Evolutionary conservation across 2,113 vertebrate genomes (phyloP).

Genomic region (Dermatemys mawii): DNA sequence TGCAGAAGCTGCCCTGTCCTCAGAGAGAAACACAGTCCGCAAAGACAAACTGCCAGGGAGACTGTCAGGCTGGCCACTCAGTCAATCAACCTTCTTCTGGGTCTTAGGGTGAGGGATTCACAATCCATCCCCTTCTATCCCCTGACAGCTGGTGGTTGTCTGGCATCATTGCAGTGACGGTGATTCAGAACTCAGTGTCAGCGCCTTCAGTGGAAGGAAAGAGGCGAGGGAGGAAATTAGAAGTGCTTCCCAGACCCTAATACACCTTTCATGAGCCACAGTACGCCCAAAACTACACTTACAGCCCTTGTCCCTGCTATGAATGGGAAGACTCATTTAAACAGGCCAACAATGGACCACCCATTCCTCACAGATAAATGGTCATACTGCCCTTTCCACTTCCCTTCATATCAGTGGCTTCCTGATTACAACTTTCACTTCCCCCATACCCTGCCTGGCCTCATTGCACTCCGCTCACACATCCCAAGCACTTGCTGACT

Average conservation of each 20-base stretch:
- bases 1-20: fast-evolving
- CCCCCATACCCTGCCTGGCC: background rate
- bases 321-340: background rate
- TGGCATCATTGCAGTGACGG: background rate
- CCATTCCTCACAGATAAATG: background rate
- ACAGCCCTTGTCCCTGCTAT: background rate
- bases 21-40: background rate
- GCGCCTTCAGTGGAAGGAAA: background rate
- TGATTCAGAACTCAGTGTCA: background rate
- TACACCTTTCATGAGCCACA: background rate
- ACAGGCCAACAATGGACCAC: background rate
- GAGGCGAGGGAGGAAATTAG: background rate
- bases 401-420: background rate
- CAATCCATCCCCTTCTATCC: background rate
- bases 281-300: background rate
- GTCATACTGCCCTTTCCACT: background rate
- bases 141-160: fast-evolving
- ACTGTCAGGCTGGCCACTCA: background rate
- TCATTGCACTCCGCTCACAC: background rate
- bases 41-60: fast-evolving
- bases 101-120: background rate
- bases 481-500: fast-evolving
- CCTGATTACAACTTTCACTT: background rate
- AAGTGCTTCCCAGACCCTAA: background rate
- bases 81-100: background rate